Percentiles rank a stretch among this genome's conserved stretches.
Evolutionary conservation across 92 coral and sea anemone genomes (phyloP).

Genomic region (Palythoa heliodiscus): DNA sequence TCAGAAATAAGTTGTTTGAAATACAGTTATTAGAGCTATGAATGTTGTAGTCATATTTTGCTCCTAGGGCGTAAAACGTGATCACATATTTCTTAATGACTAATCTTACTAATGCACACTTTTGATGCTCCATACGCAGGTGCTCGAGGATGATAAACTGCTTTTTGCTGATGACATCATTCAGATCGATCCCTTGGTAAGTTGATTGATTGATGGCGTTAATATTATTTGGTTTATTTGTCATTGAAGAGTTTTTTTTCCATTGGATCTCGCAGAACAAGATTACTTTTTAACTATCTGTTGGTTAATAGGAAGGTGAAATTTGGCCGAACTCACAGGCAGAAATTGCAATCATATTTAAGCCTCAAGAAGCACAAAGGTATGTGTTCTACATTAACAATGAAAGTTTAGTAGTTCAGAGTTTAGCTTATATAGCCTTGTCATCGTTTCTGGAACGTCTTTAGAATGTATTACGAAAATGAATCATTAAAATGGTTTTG

Average conservation of each 20-base stretch:
- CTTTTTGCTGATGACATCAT: constrained; percentile 88
- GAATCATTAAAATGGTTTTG: neutral
- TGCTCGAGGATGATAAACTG: constrained; percentile 80
- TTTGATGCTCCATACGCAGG: constrained; percentile 46
- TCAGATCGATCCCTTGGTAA: constrained; percentile 91
- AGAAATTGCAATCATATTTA: constrained; percentile 85
- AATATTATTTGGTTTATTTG: no score
- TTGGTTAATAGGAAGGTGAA: constrained; percentile 86
- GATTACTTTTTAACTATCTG: neutral
- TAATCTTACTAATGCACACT: no score
- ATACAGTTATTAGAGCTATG: no score
- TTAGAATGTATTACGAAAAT: neutral
- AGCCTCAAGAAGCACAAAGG: constrained; percentile 96
- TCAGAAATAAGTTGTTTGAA: neutral
- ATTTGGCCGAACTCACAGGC: constrained; percentile 98
- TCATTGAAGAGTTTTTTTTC: neutral
- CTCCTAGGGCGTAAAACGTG: no score
- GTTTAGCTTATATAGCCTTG: neutral
- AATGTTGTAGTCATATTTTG: neutral
- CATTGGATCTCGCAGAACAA: neutral
- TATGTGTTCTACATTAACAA: neutral
- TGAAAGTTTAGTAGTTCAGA: no score
- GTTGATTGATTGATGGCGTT: neutral
- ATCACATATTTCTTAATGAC: no score
- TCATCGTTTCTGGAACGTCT: no score